These are phyloP conservation scores for Gorilla gorilla DNA, from an alignment of 2,113 vertebrate genomes.

Conservation along the genomic window DNA sequence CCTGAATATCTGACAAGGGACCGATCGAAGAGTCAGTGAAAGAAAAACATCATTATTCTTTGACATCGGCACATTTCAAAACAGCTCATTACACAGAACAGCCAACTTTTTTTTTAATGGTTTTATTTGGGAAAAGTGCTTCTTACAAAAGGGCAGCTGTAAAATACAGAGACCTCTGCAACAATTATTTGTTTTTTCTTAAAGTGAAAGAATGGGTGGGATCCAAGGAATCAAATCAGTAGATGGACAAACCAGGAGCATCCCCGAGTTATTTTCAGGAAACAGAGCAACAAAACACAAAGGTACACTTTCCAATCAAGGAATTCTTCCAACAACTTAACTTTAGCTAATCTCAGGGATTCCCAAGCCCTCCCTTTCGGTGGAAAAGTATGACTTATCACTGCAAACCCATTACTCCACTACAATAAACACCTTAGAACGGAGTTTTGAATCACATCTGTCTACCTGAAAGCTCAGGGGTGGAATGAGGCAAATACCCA, in stretches of 20 bases:
- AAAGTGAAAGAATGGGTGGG: conserved; percentile 81
- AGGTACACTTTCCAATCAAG: conserved; percentile 79
- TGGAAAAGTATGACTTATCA: conserved; percentile 4
- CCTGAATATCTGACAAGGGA: background rate
- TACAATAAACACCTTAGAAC: background rate
- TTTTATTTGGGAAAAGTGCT: conserved; percentile 91
- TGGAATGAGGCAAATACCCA: conserved; percentile 44
- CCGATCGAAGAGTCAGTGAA: background rate
- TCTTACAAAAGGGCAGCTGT: conserved; percentile 91
- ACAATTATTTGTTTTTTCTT: conserved; percentile 83
- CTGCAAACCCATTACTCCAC: background rate
- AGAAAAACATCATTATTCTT: background rate
- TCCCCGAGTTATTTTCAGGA: conserved; percentile 78
- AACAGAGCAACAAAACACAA: conserved; percentile 81
- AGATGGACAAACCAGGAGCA: conserved; percentile 80
- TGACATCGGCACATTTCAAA: background rate
- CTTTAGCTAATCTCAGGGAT: conserved; percentile 64
- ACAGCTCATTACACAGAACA: conserved; percentile 35
- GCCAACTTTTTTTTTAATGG: conserved; percentile 68
- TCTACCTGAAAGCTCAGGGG: conserved; percentile 38
- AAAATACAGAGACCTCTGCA: conserved; percentile 87
- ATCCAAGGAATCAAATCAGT: conserved; percentile 80
- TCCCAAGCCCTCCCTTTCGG: background rate
- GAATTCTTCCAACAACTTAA: conserved; percentile 65
- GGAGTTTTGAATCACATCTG: background rate